phyloP scores from a whole-genome alignment of 2,888 invertebrate species.

The Pammene fasciana region DNA sequence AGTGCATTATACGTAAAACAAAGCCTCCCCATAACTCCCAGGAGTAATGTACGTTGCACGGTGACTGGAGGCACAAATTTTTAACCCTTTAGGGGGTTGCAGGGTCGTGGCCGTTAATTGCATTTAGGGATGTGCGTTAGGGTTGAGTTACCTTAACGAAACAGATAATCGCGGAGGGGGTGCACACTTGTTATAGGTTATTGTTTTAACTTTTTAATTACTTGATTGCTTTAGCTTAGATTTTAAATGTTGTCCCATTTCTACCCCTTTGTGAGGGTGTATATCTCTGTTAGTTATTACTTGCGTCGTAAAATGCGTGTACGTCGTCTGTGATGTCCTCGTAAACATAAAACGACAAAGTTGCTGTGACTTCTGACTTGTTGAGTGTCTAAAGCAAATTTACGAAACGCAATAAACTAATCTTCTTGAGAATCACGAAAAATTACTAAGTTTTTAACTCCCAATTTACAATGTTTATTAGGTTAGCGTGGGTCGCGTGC shows the following conservation, averaged over 20 bases:
- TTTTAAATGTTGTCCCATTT: neutral
- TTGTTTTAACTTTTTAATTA: constrained; percentile 31
- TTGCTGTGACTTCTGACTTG: constrained; percentile 10
- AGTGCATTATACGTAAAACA: constrained; percentile 78
- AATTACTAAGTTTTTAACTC: constrained; percentile 25
- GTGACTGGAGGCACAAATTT: constrained; percentile 72
- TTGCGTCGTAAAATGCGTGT: constrained; percentile 11
- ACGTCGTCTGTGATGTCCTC: constrained; percentile 7
- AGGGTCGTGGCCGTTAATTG: constrained; percentile 53
- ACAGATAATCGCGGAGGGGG: constrained; percentile 23
- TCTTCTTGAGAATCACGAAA: constrained; percentile 15
- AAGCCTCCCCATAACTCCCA: constrained; percentile 61
- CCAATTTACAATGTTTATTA: constrained; percentile 33
- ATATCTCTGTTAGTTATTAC: neutral
- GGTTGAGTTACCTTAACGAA: constrained; percentile 35
- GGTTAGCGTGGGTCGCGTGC: constrained; percentile 25
- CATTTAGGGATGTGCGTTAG: constrained; percentile 46
- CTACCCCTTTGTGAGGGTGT: neutral
- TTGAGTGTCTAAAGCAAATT: constrained; percentile 14
- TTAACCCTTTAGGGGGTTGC: constrained; percentile 56
- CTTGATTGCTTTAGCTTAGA: neutral
- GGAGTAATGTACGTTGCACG: constrained; percentile 71
- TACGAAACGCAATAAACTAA: constrained; percentile 14
- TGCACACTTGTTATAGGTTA: constrained; percentile 8
- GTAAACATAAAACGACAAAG: constrained; percentile 8